Evolutionary conservation across 2,113 vertebrate species (phyloP).

Genomic region (Philantomba maxwellii): DNA sequence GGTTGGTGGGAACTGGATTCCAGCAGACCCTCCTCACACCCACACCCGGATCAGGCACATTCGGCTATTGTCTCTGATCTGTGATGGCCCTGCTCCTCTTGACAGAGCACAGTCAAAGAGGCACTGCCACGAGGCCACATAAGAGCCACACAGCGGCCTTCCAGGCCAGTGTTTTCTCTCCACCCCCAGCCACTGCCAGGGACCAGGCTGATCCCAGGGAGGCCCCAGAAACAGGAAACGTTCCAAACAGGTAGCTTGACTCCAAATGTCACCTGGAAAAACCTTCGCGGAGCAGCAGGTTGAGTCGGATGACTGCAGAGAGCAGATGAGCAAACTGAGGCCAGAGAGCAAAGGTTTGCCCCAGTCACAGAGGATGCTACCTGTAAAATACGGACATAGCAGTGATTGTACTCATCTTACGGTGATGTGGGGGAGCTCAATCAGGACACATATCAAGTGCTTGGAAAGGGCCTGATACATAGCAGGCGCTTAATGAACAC

Average conservation of each 20-base stretch:
- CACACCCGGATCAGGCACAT: background rate
- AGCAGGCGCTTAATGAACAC: background rate
- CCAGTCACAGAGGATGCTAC: background rate
- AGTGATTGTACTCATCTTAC: background rate
- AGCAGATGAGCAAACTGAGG: background rate
- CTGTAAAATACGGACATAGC: background rate
- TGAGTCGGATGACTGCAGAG: background rate
- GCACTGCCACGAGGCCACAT: background rate
- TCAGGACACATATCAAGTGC: background rate
- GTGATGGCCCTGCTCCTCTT: background rate
- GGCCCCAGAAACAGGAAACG: background rate
- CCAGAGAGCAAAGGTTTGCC: background rate
- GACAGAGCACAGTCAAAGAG: background rate
- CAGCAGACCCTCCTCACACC: background rate
- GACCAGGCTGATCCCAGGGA: background rate
- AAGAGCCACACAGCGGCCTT: background rate
- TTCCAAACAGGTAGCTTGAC: background rate
- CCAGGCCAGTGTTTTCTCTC: background rate
- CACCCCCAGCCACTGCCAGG: background rate
- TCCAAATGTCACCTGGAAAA: background rate
- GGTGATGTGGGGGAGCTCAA: background rate
- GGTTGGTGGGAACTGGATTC: background rate
- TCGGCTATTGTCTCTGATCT: background rate
- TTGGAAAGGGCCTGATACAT: background rate
- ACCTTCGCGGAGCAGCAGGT: background rate